Conservation (phyloP, 2,113 vertebrate genomes). For the Calidris pygmaea region DNA sequence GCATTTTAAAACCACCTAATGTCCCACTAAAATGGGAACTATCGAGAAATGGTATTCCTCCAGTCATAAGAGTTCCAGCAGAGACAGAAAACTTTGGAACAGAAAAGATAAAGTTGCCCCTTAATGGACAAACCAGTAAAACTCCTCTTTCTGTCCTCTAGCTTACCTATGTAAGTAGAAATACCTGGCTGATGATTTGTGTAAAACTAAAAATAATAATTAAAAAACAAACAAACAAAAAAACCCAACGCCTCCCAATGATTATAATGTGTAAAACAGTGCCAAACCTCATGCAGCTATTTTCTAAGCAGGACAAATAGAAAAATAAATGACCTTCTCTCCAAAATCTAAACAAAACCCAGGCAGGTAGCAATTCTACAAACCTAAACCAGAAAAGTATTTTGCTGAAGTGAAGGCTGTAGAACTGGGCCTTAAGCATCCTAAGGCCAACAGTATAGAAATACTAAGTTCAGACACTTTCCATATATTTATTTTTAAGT, state of each 20-base stretch:
- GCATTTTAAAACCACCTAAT: not conserved
- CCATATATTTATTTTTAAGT: not conserved
- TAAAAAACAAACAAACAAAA: no score
- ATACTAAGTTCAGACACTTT: not conserved
- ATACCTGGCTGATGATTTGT: not conserved
- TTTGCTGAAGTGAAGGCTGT: not conserved
- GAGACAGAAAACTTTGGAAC: not conserved
- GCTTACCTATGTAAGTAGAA: not conserved
- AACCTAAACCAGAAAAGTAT: not conserved
- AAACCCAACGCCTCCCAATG: not conserved
- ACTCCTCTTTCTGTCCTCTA: not conserved
- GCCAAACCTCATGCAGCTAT: not conserved
- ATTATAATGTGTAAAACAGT: not conserved
- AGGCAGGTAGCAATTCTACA: not conserved
- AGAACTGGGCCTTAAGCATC: not conserved
- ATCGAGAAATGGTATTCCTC: not conserved
- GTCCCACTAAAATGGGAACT: not conserved
- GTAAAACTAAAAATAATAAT: not conserved
- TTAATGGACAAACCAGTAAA: not conserved
- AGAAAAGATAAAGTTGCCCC: not conserved
- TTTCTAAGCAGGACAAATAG: not conserved
- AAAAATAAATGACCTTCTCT: not conserved
- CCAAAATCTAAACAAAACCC: not conserved
- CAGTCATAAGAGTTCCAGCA: not conserved
- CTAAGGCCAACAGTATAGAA: not conserved